phyloP scores from a whole-genome alignment of 2,888 invertebrate genomes.

The Drosophila pegasa region DNA sequence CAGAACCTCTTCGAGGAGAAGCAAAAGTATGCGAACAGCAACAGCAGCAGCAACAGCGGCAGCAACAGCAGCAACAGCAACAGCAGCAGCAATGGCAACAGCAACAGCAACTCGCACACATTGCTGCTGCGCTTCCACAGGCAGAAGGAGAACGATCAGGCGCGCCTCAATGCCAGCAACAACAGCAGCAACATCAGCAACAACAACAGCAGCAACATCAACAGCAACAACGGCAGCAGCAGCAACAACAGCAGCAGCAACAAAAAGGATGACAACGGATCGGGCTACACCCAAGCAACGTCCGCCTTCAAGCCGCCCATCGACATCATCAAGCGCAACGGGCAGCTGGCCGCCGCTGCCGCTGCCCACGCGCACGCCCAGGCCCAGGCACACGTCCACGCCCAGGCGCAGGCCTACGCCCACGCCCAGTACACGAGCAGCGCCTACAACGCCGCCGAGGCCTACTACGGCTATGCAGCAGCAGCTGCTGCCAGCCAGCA shows the following conservation, averaged over 20 bases:
- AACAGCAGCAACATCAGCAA: slow-evolving; percentile 69
- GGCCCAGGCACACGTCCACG: slow-evolving; percentile 48
- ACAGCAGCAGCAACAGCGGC: slow-evolving; percentile 7
- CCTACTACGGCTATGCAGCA: slow-evolving; percentile 79
- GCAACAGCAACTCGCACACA: slow-evolving; percentile 41
- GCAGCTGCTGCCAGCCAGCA: slow-evolving; percentile 67
- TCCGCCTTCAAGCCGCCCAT: slow-evolving; percentile 93
- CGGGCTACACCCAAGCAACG: slow-evolving; percentile 89
- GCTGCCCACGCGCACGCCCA: slow-evolving; percentile 61
- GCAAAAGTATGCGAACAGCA: slow-evolving; percentile 85
- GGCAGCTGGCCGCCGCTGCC: slow-evolving; percentile 68
- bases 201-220: slow-evolving; percentile 10
- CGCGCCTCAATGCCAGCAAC: slow-evolving; percentile 74
- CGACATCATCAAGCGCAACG: slow-evolving; percentile 87
- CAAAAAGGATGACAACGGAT: slow-evolving; percentile 31
- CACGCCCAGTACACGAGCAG: slow-evolving; percentile 61
- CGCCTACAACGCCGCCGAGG: slow-evolving; percentile 73
- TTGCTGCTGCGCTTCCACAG: slow-evolving; percentile 86
- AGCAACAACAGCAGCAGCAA: background rate
- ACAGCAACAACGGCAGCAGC: background rate
- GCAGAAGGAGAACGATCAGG: slow-evolving; percentile 85
- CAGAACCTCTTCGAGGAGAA: slow-evolving; percentile 94
- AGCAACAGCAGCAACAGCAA: slow-evolving; percentile 9
- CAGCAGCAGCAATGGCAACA: slow-evolving; percentile 11
- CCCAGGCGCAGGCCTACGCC: slow-evolving; percentile 46